These are phyloP conservation scores for Bursaphelenchus mucronatus DNA, from an alignment of 1,140 invertebrate genomes.

Conservation along the genomic window DNA sequence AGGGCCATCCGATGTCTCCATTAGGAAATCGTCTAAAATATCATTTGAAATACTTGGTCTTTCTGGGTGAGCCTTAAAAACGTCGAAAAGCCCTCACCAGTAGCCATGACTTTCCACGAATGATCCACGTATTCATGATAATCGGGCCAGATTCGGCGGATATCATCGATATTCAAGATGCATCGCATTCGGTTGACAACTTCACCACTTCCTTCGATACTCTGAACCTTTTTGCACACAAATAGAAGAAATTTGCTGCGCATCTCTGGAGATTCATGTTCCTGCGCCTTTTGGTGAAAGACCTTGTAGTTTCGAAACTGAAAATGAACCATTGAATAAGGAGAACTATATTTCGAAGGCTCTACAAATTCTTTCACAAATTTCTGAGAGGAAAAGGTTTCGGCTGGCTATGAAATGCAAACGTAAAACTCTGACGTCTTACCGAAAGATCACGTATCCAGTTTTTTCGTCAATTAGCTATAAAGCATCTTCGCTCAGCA, in stretches of 20 bases:
- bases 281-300: constrained; percentile 13
- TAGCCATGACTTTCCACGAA: constrained; percentile 28
- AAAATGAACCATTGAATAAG: constrained; percentile 3
- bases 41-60: neutral
- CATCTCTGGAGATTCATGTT: neutral
- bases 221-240: constrained; percentile 16
- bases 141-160: constrained; percentile 24
- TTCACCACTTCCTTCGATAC: constrained; percentile 15
- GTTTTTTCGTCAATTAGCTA: too few relatives aligned
- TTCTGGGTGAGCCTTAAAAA: neutral
- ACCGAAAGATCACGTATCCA: too few relatives aligned
- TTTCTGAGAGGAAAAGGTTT: too few relatives aligned
- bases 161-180: constrained; percentile 23
- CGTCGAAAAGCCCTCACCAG: neutral
- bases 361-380: too few relatives aligned
- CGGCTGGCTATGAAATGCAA: neutral
- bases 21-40: constrained; percentile 9
- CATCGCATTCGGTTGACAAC: constrained; percentile 30
- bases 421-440: neutral
- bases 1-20: too few relatives aligned
- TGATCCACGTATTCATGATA: constrained; percentile 27
- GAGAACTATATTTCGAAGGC: neutral
- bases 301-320: constrained; percentile 27
- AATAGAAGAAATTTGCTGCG: constrained; percentile 21
- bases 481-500: too few relatives aligned